Conservation (phyloP, 2,113 vertebrate genomes). For the Ameiurus melas region DNA sequence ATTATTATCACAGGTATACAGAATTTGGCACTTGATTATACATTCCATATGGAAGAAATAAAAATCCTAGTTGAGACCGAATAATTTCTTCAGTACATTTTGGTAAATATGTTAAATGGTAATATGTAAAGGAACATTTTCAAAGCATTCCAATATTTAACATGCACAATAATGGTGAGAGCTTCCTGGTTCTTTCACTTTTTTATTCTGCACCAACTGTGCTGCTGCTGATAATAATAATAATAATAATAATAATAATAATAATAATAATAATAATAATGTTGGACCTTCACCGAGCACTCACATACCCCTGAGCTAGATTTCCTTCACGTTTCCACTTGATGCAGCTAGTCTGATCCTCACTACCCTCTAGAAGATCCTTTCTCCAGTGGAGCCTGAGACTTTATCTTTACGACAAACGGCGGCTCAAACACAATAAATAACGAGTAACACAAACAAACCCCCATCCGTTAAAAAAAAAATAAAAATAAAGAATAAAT, state of each 20-base stretch:
- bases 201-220: constrained; percentile 71
- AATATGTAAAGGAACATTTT: not conserved
- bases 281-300: constrained; percentile 68
- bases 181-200: constrained; percentile 59
- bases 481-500: too few relatives aligned
- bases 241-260: too few relatives aligned
- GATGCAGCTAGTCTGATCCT: constrained; percentile 66
- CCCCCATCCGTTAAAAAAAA: not conserved
- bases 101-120: not conserved
- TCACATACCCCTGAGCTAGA: constrained; percentile 63
- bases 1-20: not conserved
- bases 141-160: not conserved
- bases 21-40: not conserved
- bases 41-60: not conserved
- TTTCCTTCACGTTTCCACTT: constrained; percentile 60
- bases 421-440: constrained; percentile 40
- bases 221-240: constrained; percentile 52
- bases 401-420: constrained; percentile 5
- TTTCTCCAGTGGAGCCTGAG: constrained; percentile 50
- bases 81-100: not conserved
- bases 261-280: constrained; percentile 61
- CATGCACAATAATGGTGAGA: constrained; percentile 58
- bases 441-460: not conserved
- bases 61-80: not conserved
- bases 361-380: constrained; percentile 59